These are phyloP conservation scores for Oenanthe melanoleuca DNA, from an alignment of 2,113 vertebrate genomes.

Conservation along the genomic window DNA sequence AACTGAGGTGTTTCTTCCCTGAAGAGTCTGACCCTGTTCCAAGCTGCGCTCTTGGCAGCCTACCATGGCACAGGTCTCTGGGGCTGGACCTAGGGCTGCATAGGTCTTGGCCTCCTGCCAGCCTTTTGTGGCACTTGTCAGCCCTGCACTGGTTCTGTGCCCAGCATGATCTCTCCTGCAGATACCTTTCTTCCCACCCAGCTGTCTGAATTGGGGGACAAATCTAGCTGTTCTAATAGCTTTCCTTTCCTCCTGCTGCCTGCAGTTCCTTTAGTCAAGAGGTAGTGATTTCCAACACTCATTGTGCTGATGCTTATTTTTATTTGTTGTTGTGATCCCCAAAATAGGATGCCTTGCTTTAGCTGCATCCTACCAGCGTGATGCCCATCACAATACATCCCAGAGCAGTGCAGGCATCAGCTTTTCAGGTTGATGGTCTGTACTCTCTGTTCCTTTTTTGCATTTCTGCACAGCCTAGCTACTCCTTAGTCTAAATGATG, in stretches of 20 bases:
- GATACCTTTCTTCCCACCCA: neutral
- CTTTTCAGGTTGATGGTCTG: neutral
- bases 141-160: neutral
- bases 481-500: neutral
- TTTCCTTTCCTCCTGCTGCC: neutral
- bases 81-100: neutral
- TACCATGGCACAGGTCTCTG: neutral
- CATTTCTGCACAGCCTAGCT: neutral
- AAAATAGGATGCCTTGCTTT: neutral
- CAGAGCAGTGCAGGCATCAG: neutral
- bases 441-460: neutral
- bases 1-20: neutral
- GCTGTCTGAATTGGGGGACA: neutral
- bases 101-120: neutral
- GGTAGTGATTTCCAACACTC: neutral
- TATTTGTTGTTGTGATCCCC: neutral
- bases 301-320: neutral
- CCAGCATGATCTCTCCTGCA: fast-evolving
- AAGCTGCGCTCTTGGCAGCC: neutral
- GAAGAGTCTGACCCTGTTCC: neutral
- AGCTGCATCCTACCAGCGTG: neutral
- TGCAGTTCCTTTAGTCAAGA: neutral
- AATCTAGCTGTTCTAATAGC: neutral
- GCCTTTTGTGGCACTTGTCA: neutral
- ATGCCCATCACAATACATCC: neutral